These are phyloP conservation scores for Rotaria macrura DNA, from an alignment of 2,888 invertebrate genomes.

Conservation along the genomic window DNA sequence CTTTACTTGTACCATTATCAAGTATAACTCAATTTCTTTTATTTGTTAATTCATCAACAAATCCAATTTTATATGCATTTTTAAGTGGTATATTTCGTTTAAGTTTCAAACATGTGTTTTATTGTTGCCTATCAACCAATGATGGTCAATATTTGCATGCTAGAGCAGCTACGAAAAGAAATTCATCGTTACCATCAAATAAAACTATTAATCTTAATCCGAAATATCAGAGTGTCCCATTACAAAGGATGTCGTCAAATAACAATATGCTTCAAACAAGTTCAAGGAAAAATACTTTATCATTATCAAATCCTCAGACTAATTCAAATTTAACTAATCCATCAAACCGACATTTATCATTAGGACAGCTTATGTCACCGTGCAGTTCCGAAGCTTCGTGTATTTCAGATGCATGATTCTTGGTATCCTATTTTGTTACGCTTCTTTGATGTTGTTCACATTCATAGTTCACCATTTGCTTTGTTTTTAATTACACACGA, in stretches of 20 bases:
- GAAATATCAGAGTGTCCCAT: not conserved
- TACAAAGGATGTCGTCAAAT: not conserved
- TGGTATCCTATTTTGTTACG: too few relatives aligned
- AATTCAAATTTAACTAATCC: not conserved
- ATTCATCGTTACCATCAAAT: not conserved
- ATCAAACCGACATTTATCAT: not conserved
- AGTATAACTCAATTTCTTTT: slow-evolving; percentile 28
- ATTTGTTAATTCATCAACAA: slow-evolving; percentile 30
- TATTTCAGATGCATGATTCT: not conserved
- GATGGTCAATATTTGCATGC: not conserved
- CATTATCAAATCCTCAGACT: not conserved
- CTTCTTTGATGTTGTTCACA: too few relatives aligned
- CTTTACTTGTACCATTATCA: slow-evolving; percentile 21
- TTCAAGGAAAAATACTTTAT: not conserved
- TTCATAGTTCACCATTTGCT: too few relatives aligned
- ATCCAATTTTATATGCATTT: slow-evolving; percentile 31
- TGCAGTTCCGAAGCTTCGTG: not conserved
- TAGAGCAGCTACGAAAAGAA: not conserved
- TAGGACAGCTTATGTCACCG: not conserved
- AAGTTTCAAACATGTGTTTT: slow-evolving; percentile 29
- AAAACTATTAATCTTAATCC: not conserved
- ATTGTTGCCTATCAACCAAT: not conserved
- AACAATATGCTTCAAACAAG: not conserved
- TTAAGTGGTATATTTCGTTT: slow-evolving; percentile 28
- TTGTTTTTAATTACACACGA: too few relatives aligned